Base-by-base conservation (phyloP, 2,888 invertebrate genomes). In the Syrista parreyssii region DNA sequence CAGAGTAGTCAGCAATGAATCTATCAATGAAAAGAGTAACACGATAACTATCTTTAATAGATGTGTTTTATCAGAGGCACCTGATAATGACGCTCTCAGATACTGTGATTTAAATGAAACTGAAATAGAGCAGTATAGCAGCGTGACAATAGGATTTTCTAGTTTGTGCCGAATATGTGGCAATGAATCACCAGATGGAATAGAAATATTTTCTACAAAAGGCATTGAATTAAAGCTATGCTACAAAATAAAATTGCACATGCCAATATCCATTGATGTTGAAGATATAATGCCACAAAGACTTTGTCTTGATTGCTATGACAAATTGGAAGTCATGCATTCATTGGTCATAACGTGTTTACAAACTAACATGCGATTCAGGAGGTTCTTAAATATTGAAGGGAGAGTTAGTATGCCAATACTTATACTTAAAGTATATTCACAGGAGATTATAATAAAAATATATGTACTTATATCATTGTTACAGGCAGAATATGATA, bases 121-220 rank as follows among this genome's bases (percentile, higher is more conserved):
- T 6, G 83, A 84, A 35, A 82, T 84, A 35, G 82, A 85, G 72
- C 78, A 84, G 4, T 86, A 84, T 78, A 80, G 82, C 34, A 83
- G 80, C 31, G 78, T 85, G 2, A 74, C 82, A 34, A 81, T 81
- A 32, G 82, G 80, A 78, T 80, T 87, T 71, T 78, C 80, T 30
- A 84, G 86, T 82, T 80, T 86, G 68, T 89, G 89, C 74, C 84
- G 89, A 69, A 82, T 89, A 33, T 89, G 89, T 75, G 88, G 87
- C 11, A 84, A 85, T 68, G 34, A 81, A 4, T 73, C 76, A 1
- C n/a, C 78, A 1, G 77, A 87, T 79, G 83, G 84, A 31, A 80
- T 85, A 71, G 85, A 88, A 31, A 87, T 90, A 73, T 88, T 89
- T 81, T 76, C 81, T 9, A 77, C 77, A 12, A 84, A 85, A 35